phyloP scores from a whole-genome alignment of 2,888 invertebrate species.

The Pseudanteris insignis region DNA sequence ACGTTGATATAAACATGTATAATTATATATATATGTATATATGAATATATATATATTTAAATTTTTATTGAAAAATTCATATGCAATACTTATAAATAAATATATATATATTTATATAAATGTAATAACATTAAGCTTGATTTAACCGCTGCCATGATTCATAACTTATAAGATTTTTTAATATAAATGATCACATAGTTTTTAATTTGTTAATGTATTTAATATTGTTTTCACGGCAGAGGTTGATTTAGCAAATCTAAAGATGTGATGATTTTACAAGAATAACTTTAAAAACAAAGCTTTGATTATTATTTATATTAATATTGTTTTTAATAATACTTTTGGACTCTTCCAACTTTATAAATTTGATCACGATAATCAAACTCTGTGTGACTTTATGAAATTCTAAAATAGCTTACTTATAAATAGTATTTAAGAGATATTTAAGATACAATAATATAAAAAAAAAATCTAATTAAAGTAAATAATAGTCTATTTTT shows the following conservation, averaged over 20 bases:
- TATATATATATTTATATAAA: slow-evolving; percentile 11
- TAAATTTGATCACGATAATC: slow-evolving; percentile 21
- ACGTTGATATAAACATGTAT: slow-evolving; percentile 11
- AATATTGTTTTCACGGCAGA: slow-evolving; percentile 5
- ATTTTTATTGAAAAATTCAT: too few relatives aligned
- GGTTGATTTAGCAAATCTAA: slow-evolving; percentile 7
- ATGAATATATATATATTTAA: slow-evolving; percentile 6
- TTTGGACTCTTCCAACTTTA: slow-evolving; percentile 15
- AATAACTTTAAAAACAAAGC: slow-evolving; percentile 1
- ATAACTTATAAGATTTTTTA: slow-evolving; percentile 8
- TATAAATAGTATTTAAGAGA: slow-evolving; percentile 19
- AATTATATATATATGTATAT: slow-evolving; percentile 12
- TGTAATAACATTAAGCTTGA: slow-evolving; percentile 16
- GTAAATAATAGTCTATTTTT: slow-evolving; percentile 19
- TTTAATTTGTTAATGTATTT: background rate
- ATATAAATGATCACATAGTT: slow-evolving; percentile 5
- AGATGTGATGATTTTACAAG: slow-evolving; percentile 8
- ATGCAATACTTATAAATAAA: background rate
- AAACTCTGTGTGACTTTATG: slow-evolving; percentile 24
- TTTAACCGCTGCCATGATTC: slow-evolving; percentile 24
- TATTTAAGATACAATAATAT: slow-evolving; percentile 13
- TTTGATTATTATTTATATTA: slow-evolving; percentile 1
- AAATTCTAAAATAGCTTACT: slow-evolving; percentile 31
- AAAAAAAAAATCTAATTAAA: slow-evolving; percentile 4
- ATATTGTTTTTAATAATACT: background rate